Evolutionary conservation across 1,140 invertebrate genomes (phyloP).

Genomic region (Aphelenchoides fujianensis): DNA sequence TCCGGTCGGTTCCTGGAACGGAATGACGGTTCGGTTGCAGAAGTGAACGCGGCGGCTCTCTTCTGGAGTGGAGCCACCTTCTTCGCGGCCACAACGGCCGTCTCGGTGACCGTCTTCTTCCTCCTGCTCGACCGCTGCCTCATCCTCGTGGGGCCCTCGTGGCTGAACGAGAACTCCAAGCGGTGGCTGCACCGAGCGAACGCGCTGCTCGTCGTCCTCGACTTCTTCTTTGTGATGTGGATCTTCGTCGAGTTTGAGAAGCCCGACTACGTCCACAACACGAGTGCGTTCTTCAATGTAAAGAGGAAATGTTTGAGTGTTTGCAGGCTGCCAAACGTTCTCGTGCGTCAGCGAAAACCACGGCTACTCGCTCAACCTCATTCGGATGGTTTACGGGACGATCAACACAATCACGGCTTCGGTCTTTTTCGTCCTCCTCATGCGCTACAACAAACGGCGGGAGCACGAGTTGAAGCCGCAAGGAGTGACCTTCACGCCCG

Average conservation of each 20-base stretch:
- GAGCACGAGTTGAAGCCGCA: not conserved
- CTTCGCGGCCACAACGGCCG: not conserved
- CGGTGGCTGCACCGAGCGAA: not conserved
- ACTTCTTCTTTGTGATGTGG: not conserved
- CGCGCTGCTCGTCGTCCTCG: not conserved
- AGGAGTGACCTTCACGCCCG: not conserved
- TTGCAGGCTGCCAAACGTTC: constrained; percentile 8
- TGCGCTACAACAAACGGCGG: constrained; percentile 6
- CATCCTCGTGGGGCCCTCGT: not conserved
- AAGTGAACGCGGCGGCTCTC: not conserved
- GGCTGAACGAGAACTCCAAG: not conserved
- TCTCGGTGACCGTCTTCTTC: constrained; percentile 4
- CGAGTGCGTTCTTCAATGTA: constrained; percentile 8
- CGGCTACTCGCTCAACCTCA: not conserved
- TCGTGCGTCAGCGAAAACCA: not conserved
- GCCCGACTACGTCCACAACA: not conserved
- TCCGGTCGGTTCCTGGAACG: not conserved
- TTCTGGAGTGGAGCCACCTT: not conserved
- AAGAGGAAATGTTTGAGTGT: not conserved
- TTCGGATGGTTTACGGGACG: not conserved
- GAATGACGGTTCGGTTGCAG: not conserved
- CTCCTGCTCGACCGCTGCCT: not conserved
- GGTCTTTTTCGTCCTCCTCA: not conserved
- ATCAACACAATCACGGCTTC: not conserved
- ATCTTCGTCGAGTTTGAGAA: constrained; percentile 5